Conservation (phyloP, 2,113 vertebrate genomes). For the Podocnemis expansa region DNA sequence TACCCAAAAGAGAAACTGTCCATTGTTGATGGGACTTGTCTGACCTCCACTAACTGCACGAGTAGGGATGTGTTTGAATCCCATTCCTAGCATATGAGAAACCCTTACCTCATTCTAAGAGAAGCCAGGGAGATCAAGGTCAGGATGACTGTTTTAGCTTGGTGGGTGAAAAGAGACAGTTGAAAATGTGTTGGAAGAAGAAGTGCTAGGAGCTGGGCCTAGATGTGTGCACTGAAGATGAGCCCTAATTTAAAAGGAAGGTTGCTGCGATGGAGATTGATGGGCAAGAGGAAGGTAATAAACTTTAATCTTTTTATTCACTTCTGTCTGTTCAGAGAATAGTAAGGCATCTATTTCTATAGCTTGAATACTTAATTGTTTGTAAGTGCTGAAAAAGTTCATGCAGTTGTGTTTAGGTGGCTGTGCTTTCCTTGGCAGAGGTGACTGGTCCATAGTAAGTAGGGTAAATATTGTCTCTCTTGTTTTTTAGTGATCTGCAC, state of each 20-base stretch:
- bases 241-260: background rate
- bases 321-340: background rate
- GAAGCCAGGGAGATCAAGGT: background rate
- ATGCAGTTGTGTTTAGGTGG: constrained; percentile 2
- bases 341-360: background rate
- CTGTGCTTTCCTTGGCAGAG: constrained; percentile 2
- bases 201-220: background rate
- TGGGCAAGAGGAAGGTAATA: background rate
- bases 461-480: background rate
- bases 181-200: background rate
- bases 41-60: background rate
- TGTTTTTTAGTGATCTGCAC: background rate
- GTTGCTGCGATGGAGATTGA: background rate
- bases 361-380: background rate
- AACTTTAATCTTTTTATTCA: background rate
- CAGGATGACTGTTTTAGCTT: background rate
- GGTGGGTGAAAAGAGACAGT: background rate
- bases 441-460: constrained; percentile 7
- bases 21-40: background rate
- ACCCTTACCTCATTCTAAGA: background rate
- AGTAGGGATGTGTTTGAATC: background rate
- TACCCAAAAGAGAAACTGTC: background rate
- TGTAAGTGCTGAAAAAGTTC: background rate
- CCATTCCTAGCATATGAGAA: background rate
- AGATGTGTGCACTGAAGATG: background rate